Conservation (phyloP, 2,888 invertebrate genomes). For the Parochlus steinenii region DNA sequence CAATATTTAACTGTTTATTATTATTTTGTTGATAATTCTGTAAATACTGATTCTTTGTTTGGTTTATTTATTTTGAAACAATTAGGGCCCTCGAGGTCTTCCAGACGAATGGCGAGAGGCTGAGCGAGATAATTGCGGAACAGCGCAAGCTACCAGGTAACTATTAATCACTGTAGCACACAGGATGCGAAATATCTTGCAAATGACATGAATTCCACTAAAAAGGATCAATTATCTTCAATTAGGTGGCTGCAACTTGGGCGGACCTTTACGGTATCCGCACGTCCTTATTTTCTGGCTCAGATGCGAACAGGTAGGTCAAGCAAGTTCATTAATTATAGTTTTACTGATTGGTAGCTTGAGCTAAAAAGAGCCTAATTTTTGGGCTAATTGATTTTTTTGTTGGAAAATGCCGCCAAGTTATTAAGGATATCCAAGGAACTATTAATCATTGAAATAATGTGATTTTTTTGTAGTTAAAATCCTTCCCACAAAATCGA, state of each 20-base stretch:
- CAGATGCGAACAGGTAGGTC: constrained; percentile 54
- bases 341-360: too few relatives aligned
- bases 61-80: too few relatives aligned
- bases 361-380: too few relatives aligned
- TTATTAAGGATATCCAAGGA: too few relatives aligned
- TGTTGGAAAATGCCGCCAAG: too few relatives aligned
- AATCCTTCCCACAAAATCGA: too few relatives aligned
- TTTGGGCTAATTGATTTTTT: too few relatives aligned
- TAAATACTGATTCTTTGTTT: too few relatives aligned
- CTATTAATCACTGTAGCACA: not conserved
- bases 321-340: too few relatives aligned
- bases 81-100: constrained; percentile 27
- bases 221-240: constrained; percentile 15
- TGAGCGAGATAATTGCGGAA: constrained; percentile 22
- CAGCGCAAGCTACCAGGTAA: constrained; percentile 23
- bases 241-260: constrained; percentile 43
- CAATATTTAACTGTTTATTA: not conserved
- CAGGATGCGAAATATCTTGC: not conserved
- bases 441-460: too few relatives aligned
- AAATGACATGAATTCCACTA: not conserved
- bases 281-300: constrained; percentile 72
- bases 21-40: too few relatives aligned
- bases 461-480: too few relatives aligned
- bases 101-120: constrained; percentile 21
- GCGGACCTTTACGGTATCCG: constrained; percentile 57